These are phyloP conservation scores for Sebastes dallii DNA, from an alignment of 2,797 vertebrate genomes.

Conservation along the genomic window DNA sequence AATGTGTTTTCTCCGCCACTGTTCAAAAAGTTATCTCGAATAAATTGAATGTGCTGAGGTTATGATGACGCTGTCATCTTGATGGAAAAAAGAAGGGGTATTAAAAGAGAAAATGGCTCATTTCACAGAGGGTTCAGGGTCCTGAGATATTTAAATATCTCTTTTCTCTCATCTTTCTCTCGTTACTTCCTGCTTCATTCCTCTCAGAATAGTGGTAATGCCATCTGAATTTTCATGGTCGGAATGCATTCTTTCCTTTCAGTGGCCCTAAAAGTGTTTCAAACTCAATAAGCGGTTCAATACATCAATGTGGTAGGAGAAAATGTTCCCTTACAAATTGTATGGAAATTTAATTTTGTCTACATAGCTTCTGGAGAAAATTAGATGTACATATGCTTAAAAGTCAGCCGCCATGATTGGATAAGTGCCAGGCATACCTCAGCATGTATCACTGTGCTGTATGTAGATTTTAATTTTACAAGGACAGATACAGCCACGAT, in stretches of 20 bases:
- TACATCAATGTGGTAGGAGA: slow-evolving; percentile 68
- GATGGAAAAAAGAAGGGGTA: slow-evolving; percentile 9
- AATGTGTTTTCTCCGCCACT: slow-evolving; percentile 30
- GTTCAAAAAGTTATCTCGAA: slow-evolving; percentile 29
- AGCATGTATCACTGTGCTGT: slow-evolving; percentile 15
- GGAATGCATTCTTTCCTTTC: slow-evolving; percentile 47
- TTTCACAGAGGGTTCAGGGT: slow-evolving; percentile 19
- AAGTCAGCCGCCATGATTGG: slow-evolving; percentile 34
- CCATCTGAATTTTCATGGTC: slow-evolving; percentile 47
- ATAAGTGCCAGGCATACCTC: slow-evolving; percentile 28
- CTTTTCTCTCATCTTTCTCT: neutral
- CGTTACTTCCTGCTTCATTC: slow-evolving; percentile 15
- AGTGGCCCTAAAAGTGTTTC: slow-evolving; percentile 59
- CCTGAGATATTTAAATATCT: slow-evolving; percentile 11
- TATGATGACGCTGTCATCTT: slow-evolving; percentile 11
- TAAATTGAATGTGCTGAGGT: slow-evolving; percentile 38
- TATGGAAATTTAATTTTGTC: slow-evolving; percentile 80
- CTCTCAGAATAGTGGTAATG: slow-evolving; percentile 21
- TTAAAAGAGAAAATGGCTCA: slow-evolving; percentile 19
- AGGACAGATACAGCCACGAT: slow-evolving; percentile 32
- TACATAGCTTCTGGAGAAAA: slow-evolving; percentile 50
- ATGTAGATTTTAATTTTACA: slow-evolving; percentile 50
- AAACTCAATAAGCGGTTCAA: slow-evolving; percentile 75
- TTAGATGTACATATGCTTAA: slow-evolving; percentile 64
- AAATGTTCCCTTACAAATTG: slow-evolving; percentile 66